Conservation (phyloP, 2,888 invertebrate species). For the Drosophila yooni region DNA sequence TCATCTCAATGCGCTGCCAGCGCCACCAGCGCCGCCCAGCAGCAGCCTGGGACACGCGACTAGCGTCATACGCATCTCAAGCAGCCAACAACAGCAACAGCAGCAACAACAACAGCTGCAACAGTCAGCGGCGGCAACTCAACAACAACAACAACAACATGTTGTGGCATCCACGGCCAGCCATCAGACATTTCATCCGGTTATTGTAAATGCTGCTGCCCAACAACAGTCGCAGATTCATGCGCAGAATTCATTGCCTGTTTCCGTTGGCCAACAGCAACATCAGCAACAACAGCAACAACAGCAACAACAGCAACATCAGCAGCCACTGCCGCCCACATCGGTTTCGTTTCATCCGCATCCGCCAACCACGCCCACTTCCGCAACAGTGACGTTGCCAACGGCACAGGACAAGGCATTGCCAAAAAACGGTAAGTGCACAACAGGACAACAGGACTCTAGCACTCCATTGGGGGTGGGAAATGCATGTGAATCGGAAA, state of each 20-base stretch:
- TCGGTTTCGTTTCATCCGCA: conserved; percentile 72
- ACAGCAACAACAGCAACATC: conserved; percentile 72
- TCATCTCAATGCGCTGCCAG: conserved; percentile 64
- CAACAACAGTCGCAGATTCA: conserved; percentile 88
- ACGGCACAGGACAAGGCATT: conserved; percentile 84
- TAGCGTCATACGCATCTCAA: conserved; percentile 94
- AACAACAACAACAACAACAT: conserved; percentile 53
- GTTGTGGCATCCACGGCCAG: conserved; percentile 54
- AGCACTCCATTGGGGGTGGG: not conserved
- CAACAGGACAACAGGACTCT: not conserved
- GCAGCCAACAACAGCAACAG: conserved; percentile 85
- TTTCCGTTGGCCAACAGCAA: conserved; percentile 60
- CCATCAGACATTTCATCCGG: conserved; percentile 87
- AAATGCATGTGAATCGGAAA: conserved; percentile 8
- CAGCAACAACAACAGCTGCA: conserved; percentile 79
- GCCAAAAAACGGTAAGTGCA: conserved; percentile 85
- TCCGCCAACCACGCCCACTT: conserved; percentile 74
- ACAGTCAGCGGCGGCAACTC: conserved; percentile 83
- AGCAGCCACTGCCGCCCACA: conserved; percentile 71
- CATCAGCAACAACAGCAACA: conserved; percentile 68
- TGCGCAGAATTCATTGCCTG: conserved; percentile 52
- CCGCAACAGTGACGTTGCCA: conserved; percentile 65
- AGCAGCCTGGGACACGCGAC: conserved; percentile 87
- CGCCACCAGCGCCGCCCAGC: conserved; percentile 75
- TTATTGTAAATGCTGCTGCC: conserved; percentile 93